Base-by-base conservation (phyloP, 2,888 invertebrate genomes). In the Dicyrtoma fusca region DNA sequence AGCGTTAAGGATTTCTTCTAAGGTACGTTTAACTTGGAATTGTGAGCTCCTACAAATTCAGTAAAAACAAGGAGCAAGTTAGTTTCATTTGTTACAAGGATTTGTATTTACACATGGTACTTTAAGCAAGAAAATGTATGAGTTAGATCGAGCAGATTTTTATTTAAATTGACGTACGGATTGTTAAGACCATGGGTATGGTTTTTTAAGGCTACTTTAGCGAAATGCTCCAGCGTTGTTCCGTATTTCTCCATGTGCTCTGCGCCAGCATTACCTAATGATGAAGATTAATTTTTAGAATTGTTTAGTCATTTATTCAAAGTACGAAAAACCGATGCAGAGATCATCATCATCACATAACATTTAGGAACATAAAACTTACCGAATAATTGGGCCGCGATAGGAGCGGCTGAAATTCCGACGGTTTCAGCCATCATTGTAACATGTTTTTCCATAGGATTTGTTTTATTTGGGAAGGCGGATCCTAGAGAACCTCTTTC, bases 221-320 rank as follows among this genome's bases (percentile, higher is more conserved):
- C 98, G 82, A 98, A 91, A 82, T 98, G 98, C 76, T 94, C 89
- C 17, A 92, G 89, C 75, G 89, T 95, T 0, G 96, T 94, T 51
- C 97, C 97, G 85, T 95, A 97, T 84, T 92, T 93, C 82, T 92
- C 88, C 94, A 96, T 97, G 82, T 99, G 97, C 82, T 99, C 98
- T 61, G 89, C 86, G 13, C 92, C 98, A 68, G 98, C 98, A 84
- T 95, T 96, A 42, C n/a, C n/a, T n/a, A n/a, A n/a, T n/a, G n/a
- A n/a, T n/a, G n/a, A n/a, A n/a, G n/a, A n/a, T n/a, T n/a, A n/a
- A n/a, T n/a, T n/a, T n/a, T n/a, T n/a, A n/a, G n/a, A n/a, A n/a
- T n/a, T n/a, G n/a, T n/a, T n/a, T n/a, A n/a, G n/a, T n/a, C n/a
- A n/a, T n/a, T n/a, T n/a, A n/a, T n/a, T n/a, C n/a, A n/a, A n/a